These are phyloP conservation scores for Vicugna pacos DNA, from an alignment of 2,113 vertebrate genomes.

Conservation along the genomic window DNA sequence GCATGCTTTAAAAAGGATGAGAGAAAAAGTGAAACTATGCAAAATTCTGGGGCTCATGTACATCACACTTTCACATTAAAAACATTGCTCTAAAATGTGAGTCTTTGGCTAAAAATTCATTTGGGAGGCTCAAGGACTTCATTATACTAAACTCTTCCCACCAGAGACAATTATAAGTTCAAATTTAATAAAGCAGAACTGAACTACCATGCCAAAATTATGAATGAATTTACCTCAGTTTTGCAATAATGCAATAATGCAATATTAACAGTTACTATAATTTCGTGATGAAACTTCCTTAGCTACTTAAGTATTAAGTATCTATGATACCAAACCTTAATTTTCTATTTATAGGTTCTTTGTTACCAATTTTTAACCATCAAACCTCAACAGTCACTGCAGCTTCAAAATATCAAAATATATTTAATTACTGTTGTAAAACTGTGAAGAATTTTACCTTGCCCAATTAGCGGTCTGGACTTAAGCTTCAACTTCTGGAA, in stretches of 20 bases:
- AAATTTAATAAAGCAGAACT: conserved; percentile 51
- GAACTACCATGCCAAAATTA: conserved; percentile 14
- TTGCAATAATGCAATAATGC: not conserved
- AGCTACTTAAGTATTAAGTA: conserved; percentile 25
- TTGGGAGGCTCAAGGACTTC: conserved; percentile 15
- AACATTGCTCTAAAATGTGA: not conserved
- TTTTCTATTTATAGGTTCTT: not conserved
- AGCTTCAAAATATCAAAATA: conserved; percentile 53
- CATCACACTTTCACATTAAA: conserved; percentile 12
- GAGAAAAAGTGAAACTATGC: conserved; percentile 8
- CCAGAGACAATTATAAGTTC: not conserved
- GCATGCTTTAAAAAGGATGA: conserved; percentile 37
- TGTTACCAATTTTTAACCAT: conserved; percentile 44
- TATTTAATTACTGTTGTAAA: not conserved
- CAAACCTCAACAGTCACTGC: not conserved
- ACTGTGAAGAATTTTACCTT: conserved; percentile 41
- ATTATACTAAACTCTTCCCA: conserved; percentile 37
- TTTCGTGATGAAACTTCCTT: conserved; percentile 35
- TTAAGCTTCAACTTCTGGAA: conserved; percentile 12
- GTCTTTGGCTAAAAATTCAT: conserved; percentile 19
- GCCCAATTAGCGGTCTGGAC: not conserved
- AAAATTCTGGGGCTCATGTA: not conserved
- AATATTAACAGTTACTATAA: conserved; percentile 35
- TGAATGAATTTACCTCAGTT: not conserved
- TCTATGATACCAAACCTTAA: conserved; percentile 14